Evolutionary conservation across 2,797 vertebrate species (phyloP).

Genomic region (Threskiornis aethiopicus): DNA sequence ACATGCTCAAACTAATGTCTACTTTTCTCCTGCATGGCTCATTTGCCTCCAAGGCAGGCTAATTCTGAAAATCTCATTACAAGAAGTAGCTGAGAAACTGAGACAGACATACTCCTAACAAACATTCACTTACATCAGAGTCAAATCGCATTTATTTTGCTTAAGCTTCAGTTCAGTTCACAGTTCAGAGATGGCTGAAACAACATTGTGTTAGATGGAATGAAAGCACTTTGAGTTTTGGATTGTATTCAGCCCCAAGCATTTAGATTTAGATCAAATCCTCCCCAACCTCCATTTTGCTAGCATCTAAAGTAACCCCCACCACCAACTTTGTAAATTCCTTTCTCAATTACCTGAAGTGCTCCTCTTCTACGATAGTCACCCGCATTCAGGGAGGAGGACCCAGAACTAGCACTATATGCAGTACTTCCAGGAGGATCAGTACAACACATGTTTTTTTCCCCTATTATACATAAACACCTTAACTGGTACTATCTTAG

Average conservation of each 20-base stretch:
- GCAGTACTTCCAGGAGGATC: not conserved
- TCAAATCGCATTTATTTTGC: not conserved
- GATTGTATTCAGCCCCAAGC: not conserved
- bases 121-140: not conserved
- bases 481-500: not conserved
- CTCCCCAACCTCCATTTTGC: not conserved
- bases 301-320: not conserved
- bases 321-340: not conserved
- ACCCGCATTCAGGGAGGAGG: not conserved
- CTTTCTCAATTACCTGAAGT: not conserved
- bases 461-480: not conserved
- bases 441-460: not conserved
- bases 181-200: not conserved
- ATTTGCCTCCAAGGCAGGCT: not conserved
- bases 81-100: not conserved
- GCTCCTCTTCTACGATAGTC: fast-evolving
- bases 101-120: not conserved
- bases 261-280: not conserved
- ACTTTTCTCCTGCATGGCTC: not conserved
- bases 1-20: not conserved
- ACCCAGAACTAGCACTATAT: not conserved
- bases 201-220: not conserved
- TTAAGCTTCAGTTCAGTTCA: not conserved
- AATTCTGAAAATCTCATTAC: not conserved
- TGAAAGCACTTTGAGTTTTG: not conserved